These are phyloP conservation scores for Subanguina moxae DNA, from an alignment of 1,140 invertebrate genomes.

Conservation along the genomic window DNA sequence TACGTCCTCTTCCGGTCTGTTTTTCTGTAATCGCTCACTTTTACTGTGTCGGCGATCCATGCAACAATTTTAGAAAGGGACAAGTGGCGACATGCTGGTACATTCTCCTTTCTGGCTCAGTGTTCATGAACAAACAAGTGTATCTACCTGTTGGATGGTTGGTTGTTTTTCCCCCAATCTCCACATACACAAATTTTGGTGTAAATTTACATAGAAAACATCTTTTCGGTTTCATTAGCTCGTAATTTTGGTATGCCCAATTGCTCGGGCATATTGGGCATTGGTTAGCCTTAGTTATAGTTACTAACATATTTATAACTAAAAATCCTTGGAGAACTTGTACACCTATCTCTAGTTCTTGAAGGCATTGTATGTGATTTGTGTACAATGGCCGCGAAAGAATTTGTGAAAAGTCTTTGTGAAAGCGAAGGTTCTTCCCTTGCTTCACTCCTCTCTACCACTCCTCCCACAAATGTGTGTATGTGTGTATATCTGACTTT, in stretches of 20 bases:
- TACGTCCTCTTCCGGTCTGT: slow-evolving; percentile 45
- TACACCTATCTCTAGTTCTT: neutral
- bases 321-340: slow-evolving; percentile 3
- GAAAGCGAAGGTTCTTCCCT: too few species aligned
- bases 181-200: too few species aligned
- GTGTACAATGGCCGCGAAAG: neutral
- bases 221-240: too few species aligned
- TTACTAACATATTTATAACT: too few species aligned
- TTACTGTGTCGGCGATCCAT: neutral
- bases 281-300: too few species aligned
- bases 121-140: slow-evolving; percentile 51
- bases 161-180: neutral
- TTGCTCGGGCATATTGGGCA: too few species aligned
- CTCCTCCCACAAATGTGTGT: slow-evolving; percentile 3
- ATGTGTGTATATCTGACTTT: slow-evolving; percentile 6
- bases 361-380: neutral
- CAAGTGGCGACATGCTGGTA: slow-evolving; percentile 51
- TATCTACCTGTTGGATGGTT: slow-evolving; percentile 48
- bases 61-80: slow-evolving; percentile 37
- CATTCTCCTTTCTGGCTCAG: slow-evolving; percentile 44
- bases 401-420: too few species aligned
- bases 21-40: neutral
- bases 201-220: too few species aligned
- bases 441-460: slow-evolving; percentile 3
- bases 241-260: too few species aligned